Conservation (phyloP, 1,140 invertebrate genomes). For the Sycophila sp. region DNA sequence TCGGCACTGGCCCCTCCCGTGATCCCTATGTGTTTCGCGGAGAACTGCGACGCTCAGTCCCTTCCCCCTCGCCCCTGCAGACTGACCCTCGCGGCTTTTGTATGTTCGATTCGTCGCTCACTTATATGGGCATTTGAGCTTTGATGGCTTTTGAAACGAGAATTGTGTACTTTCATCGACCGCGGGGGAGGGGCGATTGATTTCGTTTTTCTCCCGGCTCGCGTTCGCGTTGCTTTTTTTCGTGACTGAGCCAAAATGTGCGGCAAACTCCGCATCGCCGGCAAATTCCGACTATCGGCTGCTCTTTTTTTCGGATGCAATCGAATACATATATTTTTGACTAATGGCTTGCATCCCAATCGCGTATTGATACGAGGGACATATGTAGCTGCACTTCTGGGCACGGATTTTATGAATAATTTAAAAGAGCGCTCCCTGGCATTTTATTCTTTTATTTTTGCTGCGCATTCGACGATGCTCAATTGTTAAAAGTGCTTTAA, state of each 20-base stretch:
- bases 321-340: not conserved
- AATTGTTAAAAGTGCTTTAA: too few relatives aligned
- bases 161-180: conserved; percentile 14
- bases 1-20: too few relatives aligned
- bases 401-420: too few relatives aligned
- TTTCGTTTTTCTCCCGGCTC: not conserved
- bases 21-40: not conserved
- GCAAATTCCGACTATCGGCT: not conserved
- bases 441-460: too few relatives aligned
- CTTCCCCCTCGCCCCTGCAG: not conserved
- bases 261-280: not conserved
- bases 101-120: conserved; percentile 24
- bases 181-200: not conserved
- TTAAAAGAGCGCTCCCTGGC: too few relatives aligned
- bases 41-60: not conserved
- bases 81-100: not conserved
- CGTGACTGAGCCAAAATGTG: not conserved
- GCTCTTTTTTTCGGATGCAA: not conserved
- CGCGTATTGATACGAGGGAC: not conserved
- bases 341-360: not conserved
- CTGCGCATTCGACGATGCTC: too few relatives aligned
- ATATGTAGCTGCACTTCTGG: too few relatives aligned
- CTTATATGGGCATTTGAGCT: conserved; percentile 24
- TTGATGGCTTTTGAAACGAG: conserved; percentile 10
- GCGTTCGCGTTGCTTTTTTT: not conserved